A percentile compares a stretch with the other conserved stretches of the same genome.
Conservation (phyloP, 2,888 invertebrate species). For the Protula sp. region DNA sequence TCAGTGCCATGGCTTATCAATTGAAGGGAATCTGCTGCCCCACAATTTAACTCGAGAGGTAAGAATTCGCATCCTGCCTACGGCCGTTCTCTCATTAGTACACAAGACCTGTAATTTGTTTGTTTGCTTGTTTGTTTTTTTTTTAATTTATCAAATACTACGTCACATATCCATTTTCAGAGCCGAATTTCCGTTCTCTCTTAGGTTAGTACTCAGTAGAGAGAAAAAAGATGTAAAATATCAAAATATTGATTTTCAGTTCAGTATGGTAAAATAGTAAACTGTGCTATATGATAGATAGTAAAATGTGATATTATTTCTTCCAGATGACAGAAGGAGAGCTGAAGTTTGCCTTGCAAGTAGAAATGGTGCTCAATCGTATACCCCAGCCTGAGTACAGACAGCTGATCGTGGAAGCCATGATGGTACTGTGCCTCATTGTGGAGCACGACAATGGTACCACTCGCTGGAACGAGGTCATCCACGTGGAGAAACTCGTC, state of each 20-base stretch:
- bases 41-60: slow-evolving; percentile 90
- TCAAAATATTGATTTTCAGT: too few species aligned
- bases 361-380: slow-evolving; percentile 92
- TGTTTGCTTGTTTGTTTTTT: too few species aligned
- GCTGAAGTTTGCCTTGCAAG: slow-evolving; percentile 93
- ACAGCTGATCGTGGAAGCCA: slow-evolving; percentile 87
- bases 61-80: slow-evolving; percentile 26
- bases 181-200: too few species aligned
- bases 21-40: slow-evolving; percentile 83
- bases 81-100: too few species aligned
- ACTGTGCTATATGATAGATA: too few species aligned
- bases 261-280: too few species aligned
- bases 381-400: slow-evolving; percentile 98
- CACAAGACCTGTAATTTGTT: too few species aligned
- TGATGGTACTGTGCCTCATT: slow-evolving; percentile 85
- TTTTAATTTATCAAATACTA: too few species aligned
- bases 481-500: slow-evolving; percentile 79
- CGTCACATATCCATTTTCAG: too few species aligned
- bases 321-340: slow-evolving; percentile 96
- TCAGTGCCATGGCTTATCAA: slow-evolving; percentile 86
- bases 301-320: too few species aligned
- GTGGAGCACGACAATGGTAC: slow-evolving; percentile 57
- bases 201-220: too few species aligned
- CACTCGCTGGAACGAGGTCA: slow-evolving; percentile 33
- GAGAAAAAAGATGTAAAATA: too few species aligned